Evolutionary conservation across 1,140 invertebrate species (phyloP).

Genomic region (Drosophila nigrodunni): DNA sequence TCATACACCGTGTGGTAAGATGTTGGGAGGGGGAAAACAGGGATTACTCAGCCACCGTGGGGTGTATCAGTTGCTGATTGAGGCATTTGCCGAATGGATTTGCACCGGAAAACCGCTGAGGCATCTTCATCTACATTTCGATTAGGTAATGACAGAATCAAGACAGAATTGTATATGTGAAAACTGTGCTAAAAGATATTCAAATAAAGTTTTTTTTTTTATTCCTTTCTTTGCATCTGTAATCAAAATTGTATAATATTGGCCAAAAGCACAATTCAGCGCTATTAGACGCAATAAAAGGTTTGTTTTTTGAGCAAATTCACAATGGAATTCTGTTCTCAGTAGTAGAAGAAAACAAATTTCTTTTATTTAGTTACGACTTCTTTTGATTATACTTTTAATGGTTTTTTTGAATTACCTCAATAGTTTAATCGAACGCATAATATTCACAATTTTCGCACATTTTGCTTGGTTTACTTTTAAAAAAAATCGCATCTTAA

Average conservation of each 20-base stretch:
- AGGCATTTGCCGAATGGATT: constrained; percentile 22
- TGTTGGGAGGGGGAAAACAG: constrained; percentile 19
- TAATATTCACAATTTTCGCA: not conserved
- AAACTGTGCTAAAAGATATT: constrained; percentile 9
- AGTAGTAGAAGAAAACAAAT: too few species aligned
- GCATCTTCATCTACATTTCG: constrained; percentile 3
- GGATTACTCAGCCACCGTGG: constrained; percentile 49
- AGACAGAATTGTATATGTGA: constrained; percentile 2
- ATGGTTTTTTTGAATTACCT: not conserved
- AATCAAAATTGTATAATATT: not conserved
- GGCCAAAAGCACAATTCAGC: not conserved
- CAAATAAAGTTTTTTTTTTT: constrained; percentile 1
- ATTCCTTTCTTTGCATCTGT: not conserved
- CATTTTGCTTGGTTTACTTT: not conserved
- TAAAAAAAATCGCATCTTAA: not conserved
- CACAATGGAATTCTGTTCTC: too few species aligned
- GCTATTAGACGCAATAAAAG: not conserved
- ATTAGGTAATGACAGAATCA: constrained; percentile 31
- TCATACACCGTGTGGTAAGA: constrained; percentile 51
- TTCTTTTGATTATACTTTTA: constrained; percentile 7
- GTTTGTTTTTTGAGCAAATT: too few species aligned
- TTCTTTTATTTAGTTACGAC: not conserved
- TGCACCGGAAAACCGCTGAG: constrained; percentile 41
- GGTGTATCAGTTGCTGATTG: constrained; percentile 40
- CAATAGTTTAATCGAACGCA: constrained; percentile 1